Evolutionary conservation across 2,113 vertebrate genomes (phyloP).

Genomic region (Daphoenositta chrysoptera): DNA sequence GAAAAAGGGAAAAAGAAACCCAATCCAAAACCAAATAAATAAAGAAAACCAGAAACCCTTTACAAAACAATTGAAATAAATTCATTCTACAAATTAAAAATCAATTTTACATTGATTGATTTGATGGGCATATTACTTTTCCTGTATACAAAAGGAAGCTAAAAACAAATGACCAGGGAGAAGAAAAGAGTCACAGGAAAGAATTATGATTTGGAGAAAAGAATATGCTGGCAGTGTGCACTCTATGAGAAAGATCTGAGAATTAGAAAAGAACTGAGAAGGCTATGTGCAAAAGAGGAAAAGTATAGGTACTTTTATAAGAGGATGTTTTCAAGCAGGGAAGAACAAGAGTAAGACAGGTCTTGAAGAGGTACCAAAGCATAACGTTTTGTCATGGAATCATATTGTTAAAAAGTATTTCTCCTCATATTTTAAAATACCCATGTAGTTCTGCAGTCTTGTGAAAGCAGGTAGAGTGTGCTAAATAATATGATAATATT

Average conservation of each 20-base stretch:
- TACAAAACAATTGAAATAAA: background rate
- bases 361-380: background rate
- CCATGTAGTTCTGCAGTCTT: background rate
- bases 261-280: background rate
- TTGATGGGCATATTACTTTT: background rate
- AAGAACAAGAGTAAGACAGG: background rate
- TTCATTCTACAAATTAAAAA: background rate
- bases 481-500: background rate
- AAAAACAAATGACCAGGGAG: background rate
- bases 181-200: background rate
- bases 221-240: background rate
- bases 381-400: background rate
- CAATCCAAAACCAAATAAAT: background rate
- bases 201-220: background rate
- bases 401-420: background rate
- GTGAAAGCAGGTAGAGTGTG: background rate
- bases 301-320: background rate
- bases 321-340: background rate
- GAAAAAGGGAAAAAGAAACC: accelerated
- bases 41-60: background rate
- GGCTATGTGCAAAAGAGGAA: background rate
- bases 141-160: background rate
- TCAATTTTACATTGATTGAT: background rate
- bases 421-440: background rate
- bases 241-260: background rate